Evolutionary conservation across 35 echinoderm and acorn worm genomes (phyloP).

Genomic region (Heliocidaris erythrogramma): DNA sequence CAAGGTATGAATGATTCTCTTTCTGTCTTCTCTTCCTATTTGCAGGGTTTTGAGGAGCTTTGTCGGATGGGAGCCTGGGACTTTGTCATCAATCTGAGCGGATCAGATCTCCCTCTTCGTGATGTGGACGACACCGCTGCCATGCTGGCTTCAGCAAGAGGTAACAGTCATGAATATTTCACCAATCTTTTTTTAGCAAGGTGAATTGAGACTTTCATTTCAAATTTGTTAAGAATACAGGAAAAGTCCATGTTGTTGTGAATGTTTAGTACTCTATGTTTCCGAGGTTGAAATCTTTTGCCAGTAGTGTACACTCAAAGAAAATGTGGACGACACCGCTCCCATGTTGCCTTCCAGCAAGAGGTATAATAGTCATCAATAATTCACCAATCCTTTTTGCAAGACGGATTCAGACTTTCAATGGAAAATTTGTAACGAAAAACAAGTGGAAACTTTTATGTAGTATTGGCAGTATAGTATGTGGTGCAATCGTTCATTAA

Average conservation of each 20-base stretch:
- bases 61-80: conserved; percentile 91
- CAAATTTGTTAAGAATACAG: background rate
- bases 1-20: conserved; percentile 24
- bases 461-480: too few relatives aligned
- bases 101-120: conserved; percentile 79
- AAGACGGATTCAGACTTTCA: background rate
- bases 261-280: background rate
- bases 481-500: too few relatives aligned
- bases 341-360: conserved; percentile 71
- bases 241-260: background rate
- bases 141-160: conserved; percentile 76
- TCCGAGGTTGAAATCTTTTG: too few relatives aligned
- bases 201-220: background rate
- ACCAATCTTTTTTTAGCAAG: background rate
- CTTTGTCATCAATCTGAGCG: conserved; percentile 95
- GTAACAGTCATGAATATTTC: conserved; percentile 45
- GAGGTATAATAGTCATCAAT: too few relatives aligned
- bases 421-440: background rate
- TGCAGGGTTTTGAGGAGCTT: conserved; percentile 89
- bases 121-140: conserved; percentile 93
- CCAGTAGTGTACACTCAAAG: too few relatives aligned
- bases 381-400: background rate
- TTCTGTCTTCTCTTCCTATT: conserved; percentile 35
- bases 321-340: conserved; percentile 85
- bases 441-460: background rate